phyloP scores from a whole-genome alignment of 2,113 vertebrate genomes.

The Colistium nudipinnis region DNA sequence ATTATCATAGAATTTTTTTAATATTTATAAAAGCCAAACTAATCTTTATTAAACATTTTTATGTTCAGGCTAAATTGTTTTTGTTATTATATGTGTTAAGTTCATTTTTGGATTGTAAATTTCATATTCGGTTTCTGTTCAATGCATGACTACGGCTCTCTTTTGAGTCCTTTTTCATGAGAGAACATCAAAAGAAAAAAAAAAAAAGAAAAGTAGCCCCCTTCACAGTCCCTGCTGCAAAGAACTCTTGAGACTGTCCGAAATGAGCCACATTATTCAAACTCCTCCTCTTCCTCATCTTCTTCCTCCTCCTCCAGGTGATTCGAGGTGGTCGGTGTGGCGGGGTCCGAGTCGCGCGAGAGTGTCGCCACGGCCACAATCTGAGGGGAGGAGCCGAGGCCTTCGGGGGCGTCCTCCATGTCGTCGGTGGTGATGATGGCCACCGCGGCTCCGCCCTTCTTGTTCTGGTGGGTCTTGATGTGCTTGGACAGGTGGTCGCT shows the following conservation, averaged over 20 bases:
- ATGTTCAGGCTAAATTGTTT: slow-evolving; percentile 57
- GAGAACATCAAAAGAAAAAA: slow-evolving; percentile 22
- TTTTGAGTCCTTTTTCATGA: slow-evolving; percentile 78
- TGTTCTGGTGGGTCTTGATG: slow-evolving; percentile 99
- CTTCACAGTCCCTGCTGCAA: slow-evolving; percentile 60
- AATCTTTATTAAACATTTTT: slow-evolving; percentile 72
- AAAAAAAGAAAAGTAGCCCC: slow-evolving; percentile 25
- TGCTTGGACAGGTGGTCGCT: slow-evolving; percentile 99
- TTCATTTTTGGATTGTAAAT: slow-evolving; percentile 63
- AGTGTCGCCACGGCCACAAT: slow-evolving; percentile 95
- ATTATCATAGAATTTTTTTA: slow-evolving; percentile 59
- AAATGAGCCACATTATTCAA: slow-evolving; percentile 75
- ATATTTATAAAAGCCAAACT: slow-evolving; percentile 70
- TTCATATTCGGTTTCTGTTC: slow-evolving; percentile 65
- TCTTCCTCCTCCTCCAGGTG: slow-evolving; percentile 89
- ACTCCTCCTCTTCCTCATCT: slow-evolving; percentile 81
- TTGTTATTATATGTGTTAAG: slow-evolving; percentile 60
- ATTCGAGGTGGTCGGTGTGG: slow-evolving; percentile 94
- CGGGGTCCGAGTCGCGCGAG: slow-evolving; percentile 96
- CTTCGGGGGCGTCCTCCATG: slow-evolving; percentile 93
- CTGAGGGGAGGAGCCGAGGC: slow-evolving; percentile 91
- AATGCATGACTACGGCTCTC: slow-evolving; percentile 57
- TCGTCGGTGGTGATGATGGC: slow-evolving; percentile 97
- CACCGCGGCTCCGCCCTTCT: slow-evolving; percentile 93
- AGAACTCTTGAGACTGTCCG: too few species aligned